Evolutionary conservation across 2,797 vertebrate species (phyloP).

Genomic region (Notamacropus eugenii): DNA sequence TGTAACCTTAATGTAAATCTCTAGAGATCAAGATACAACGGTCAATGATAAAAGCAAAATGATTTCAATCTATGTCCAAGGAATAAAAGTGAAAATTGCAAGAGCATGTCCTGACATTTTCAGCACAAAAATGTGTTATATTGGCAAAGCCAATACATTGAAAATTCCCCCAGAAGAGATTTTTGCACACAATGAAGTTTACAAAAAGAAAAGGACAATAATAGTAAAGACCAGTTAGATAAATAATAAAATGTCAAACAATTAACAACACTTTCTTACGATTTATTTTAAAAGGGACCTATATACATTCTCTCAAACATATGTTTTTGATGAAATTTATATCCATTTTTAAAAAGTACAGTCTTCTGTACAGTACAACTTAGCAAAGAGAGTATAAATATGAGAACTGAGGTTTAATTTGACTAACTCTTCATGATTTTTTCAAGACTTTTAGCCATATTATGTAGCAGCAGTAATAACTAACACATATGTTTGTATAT

Average conservation of each 20-base stretch:
- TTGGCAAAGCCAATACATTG: background rate
- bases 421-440: background rate
- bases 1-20: background rate
- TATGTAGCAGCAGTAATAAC: background rate
- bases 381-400: background rate
- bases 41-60: background rate
- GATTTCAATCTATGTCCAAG: background rate
- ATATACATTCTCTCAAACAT: background rate
- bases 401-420: background rate
- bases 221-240: background rate
- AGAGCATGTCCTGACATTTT: background rate
- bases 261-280: background rate
- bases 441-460: background rate
- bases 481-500: too few relatives aligned
- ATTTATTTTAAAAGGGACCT: background rate
- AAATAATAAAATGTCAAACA: background rate
- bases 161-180: background rate
- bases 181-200: background rate
- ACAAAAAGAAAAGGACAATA: background rate
- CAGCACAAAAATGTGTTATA: background rate
- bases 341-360: background rate
- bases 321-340: background rate
- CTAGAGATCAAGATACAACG: background rate
- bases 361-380: background rate
- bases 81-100: conserved; percentile 25